Evolutionary conservation across 2,888 invertebrate species (phyloP).

Genomic region (Eristalis intricaria): DNA sequence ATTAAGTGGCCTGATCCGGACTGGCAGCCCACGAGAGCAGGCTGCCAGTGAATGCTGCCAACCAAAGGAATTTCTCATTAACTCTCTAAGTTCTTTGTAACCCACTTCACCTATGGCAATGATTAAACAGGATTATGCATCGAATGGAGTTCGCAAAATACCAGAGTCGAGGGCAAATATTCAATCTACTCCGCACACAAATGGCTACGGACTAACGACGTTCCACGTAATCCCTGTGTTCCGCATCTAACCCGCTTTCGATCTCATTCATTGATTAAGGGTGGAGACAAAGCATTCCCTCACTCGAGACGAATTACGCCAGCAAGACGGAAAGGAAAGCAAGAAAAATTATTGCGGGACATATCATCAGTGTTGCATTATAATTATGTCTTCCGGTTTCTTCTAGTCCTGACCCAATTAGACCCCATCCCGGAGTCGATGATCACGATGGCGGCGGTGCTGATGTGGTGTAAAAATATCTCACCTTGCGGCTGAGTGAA

Average conservation of each 20-base stretch:
- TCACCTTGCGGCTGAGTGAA: not conserved
- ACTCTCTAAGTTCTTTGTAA: not conserved
- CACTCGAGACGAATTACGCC: not conserved
- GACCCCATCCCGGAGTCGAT: not conserved
- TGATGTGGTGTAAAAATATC: not conserved
- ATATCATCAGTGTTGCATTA: slow-evolving; percentile 31
- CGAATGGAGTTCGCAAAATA: not conserved
- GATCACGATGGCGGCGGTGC: not conserved
- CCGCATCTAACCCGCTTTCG: not conserved
- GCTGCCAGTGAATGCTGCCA: not conserved
- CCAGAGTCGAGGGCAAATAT: not conserved
- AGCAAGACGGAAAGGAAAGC: not conserved
- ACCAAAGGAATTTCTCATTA: not conserved
- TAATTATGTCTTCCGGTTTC: slow-evolving; percentile 35
- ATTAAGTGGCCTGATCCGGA: not conserved
- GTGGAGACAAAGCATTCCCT: not conserved
- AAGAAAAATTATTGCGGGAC: not conserved
- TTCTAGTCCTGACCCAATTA: slow-evolving; percentile 47
- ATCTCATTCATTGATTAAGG: not conserved
- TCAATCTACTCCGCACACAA: not conserved
- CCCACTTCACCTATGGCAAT: not conserved
- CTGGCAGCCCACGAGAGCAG: not conserved
- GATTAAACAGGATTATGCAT: not conserved
- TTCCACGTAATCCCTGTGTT: not conserved
- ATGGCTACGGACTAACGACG: not conserved